Evolutionary conservation across 2,797 vertebrate genomes (phyloP).

Genomic region (Onychomys leucogaster): DNA sequence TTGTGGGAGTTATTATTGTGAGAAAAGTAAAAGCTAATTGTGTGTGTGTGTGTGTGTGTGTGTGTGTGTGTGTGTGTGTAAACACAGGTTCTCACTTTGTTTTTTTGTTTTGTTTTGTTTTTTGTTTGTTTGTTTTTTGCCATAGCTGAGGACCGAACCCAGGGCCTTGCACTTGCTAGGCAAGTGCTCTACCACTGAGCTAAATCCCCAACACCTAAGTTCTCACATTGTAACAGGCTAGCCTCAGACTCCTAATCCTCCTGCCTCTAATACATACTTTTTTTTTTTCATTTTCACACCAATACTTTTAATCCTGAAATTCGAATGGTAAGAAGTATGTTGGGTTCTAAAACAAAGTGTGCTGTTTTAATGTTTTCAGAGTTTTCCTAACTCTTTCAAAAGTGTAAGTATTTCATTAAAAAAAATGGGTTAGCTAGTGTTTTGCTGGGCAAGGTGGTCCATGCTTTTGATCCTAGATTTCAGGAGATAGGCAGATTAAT

Average conservation of each 20-base stretch:
- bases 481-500: neutral
- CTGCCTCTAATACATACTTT: neutral
- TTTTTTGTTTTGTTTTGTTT: too few species aligned
- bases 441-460: neutral
- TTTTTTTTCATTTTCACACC: neutral
- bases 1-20: neutral
- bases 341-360: slow-evolving; percentile 36
- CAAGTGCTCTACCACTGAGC: too few species aligned
- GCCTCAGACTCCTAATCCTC: neutral
- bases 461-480: neutral
- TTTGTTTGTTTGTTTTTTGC: too few species aligned
- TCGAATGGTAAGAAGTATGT: slow-evolving; percentile 43
- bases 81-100: neutral
- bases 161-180: too few species aligned
- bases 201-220: too few species aligned
- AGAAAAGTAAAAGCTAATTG: slow-evolving; percentile 33
- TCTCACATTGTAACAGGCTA: neutral
- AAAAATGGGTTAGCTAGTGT: neutral
- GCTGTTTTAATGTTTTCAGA: slow-evolving; percentile 63
- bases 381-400: slow-evolving; percentile 50
- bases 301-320: slow-evolving; percentile 58
- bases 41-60: neutral
- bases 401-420: slow-evolving; percentile 32
- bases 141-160: too few species aligned
- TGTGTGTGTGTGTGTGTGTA: neutral